Evolutionary conservation across 2,113 vertebrate genomes (phyloP).

Genomic region (Peromyscus maniculatus): DNA sequence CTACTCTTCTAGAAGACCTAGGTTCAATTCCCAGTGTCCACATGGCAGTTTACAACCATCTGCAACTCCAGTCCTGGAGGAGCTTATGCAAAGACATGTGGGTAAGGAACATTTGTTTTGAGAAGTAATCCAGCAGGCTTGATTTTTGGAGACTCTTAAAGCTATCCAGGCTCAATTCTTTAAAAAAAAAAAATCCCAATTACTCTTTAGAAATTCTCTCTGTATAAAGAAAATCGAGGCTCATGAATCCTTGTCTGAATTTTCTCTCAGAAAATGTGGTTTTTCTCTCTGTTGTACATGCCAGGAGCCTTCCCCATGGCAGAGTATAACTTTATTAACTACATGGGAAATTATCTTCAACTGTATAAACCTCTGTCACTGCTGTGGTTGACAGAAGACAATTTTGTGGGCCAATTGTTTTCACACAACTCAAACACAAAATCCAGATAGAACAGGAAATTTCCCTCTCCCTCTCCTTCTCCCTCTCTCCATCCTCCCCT

Average conservation of each 20-base stretch:
- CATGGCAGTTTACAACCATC: background rate
- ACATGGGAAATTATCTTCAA: background rate
- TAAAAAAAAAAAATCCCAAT: background rate
- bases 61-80: background rate
- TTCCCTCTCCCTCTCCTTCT: background rate
- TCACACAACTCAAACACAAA: background rate
- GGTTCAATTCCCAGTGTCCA: background rate
- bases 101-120: background rate
- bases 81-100: background rate
- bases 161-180: background rate
- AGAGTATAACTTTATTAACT: background rate
- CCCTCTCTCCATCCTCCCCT: background rate
- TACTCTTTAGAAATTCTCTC: background rate
- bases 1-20: background rate
- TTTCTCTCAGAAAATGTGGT: background rate
- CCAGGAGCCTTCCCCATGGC: background rate
- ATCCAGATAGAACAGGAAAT: background rate
- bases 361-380: background rate
- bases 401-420: background rate
- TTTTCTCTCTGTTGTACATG: background rate
- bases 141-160: constrained; percentile 16
- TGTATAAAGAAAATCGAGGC: background rate
- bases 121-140: background rate
- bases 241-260: background rate
- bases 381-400: constrained; percentile 5